Conservation (phyloP, 2,888 invertebrate species). For the Schrankia costaestrigalis region DNA sequence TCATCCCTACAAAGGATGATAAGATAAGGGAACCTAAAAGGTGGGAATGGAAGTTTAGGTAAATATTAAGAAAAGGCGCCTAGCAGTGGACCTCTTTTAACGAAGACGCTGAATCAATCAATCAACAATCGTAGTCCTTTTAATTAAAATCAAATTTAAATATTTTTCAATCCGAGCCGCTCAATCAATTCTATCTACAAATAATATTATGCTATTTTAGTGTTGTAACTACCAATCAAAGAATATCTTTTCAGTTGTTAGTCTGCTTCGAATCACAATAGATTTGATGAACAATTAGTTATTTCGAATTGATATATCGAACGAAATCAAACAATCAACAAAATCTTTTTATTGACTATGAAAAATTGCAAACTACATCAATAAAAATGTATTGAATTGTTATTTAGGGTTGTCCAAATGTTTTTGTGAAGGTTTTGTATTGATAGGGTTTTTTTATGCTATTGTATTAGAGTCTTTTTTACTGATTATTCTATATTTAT, state of each 20-base stretch:
- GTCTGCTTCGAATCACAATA: constrained; percentile 39
- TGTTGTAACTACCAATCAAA: constrained; percentile 31
- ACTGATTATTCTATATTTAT: too few species aligned
- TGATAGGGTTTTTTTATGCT: too few species aligned
- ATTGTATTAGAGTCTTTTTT: not conserved
- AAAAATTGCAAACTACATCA: constrained; percentile 48
- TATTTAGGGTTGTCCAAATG: constrained; percentile 26
- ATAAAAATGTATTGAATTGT: constrained; percentile 33
- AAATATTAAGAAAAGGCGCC: too few species aligned
- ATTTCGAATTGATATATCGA: constrained; percentile 31
- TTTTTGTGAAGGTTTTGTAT: too few species aligned
- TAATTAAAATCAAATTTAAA: constrained; percentile 14
- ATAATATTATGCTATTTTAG: constrained; percentile 26
- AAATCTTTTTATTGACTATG: constrained; percentile 48
- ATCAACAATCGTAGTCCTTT: constrained; percentile 10
- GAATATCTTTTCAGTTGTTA: constrained; percentile 27
- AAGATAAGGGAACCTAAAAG: too few species aligned
- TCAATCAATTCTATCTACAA: constrained; percentile 23
- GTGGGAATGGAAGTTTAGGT: too few species aligned
- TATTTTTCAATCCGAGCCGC: constrained; percentile 22
- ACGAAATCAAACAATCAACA: constrained; percentile 34
- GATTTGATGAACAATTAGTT: constrained; percentile 36
- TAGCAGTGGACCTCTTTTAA: too few species aligned
- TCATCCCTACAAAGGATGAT: too few species aligned
- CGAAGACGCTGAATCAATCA: too few species aligned